Evolutionary conservation across 2,888 invertebrate species (phyloP).

Genomic region (Therioaphis trifolii): DNA sequence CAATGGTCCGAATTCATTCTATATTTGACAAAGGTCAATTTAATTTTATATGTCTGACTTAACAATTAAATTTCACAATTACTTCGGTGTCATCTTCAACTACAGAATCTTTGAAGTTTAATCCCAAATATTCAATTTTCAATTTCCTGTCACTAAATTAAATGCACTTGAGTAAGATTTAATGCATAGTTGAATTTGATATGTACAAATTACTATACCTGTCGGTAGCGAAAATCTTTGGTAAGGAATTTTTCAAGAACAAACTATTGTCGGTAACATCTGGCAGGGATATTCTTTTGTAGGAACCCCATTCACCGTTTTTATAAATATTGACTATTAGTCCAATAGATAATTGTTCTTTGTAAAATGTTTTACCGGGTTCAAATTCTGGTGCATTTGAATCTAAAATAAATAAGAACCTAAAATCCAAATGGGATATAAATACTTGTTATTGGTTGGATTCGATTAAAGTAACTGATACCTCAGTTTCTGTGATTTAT

Average conservation of each 20-base stretch:
- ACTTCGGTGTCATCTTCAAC: constrained; percentile 29
- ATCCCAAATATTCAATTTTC: not conserved
- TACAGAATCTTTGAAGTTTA: not conserved
- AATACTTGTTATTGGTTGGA: not conserved
- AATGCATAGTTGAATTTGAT: no score
- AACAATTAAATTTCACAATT: not conserved
- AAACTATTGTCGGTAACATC: not conserved
- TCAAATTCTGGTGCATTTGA: constrained; percentile 16
- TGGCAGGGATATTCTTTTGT: not conserved
- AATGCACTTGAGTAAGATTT: no score
- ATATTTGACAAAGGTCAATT: not conserved
- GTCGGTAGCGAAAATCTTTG: not conserved
- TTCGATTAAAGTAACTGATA: not conserved
- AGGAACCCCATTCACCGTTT: constrained; percentile 42
- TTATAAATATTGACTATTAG: constrained; percentile 53
- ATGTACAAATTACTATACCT: not conserved
- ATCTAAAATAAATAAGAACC: constrained; percentile 51
- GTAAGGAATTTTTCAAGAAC: not conserved
- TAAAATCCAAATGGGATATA: not conserved
- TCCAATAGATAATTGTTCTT: constrained; percentile 13
- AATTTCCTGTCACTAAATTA: no score
- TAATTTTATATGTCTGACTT: no score
- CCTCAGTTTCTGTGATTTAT: constrained; percentile 22
- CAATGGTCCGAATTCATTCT: constrained; percentile 70
- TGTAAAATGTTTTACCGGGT: not conserved